A percentile compares a stretch with the other conserved stretches of the same genome.
These are phyloP conservation scores for Pica pica DNA, from an alignment of 2,113 vertebrate genomes.

Conservation along the genomic window DNA sequence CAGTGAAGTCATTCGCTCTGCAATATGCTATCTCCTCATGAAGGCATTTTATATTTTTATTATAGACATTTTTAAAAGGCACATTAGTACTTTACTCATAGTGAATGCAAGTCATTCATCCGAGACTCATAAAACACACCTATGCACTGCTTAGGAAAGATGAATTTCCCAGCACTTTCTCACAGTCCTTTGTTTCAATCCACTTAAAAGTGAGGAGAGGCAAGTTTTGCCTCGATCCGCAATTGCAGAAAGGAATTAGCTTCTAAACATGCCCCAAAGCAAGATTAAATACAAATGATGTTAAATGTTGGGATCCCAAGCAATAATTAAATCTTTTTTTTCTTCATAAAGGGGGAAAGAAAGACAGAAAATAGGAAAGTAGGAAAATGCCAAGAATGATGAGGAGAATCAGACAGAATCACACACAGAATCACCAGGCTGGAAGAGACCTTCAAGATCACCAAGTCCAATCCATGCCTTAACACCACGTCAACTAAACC, in stretches of 20 bases:
- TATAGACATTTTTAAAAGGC: neutral
- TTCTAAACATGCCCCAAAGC: neutral
- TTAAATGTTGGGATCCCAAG: neutral
- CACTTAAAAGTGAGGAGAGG: neutral
- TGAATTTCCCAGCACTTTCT: neutral
- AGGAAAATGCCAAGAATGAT: neutral
- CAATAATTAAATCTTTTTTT: accelerated
- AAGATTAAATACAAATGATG: neutral
- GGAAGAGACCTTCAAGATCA: neutral
- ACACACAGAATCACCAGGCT: neutral
- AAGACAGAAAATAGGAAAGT: neutral
- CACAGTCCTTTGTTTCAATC: neutral
- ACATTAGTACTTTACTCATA: neutral
- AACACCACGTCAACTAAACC: neutral
- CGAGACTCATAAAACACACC: neutral
- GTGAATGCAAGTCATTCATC: neutral
- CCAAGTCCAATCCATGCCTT: neutral
- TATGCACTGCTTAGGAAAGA: neutral
- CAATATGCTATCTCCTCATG: neutral
- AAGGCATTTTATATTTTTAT: neutral
- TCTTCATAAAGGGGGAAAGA: neutral
- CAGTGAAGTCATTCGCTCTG: neutral
- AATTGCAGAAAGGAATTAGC: neutral
- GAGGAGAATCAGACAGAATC: neutral
- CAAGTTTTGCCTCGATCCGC: neutral